These are phyloP conservation scores for Falco rusticolus DNA, from an alignment of 2,797 vertebrate species.

Conservation along the genomic window DNA sequence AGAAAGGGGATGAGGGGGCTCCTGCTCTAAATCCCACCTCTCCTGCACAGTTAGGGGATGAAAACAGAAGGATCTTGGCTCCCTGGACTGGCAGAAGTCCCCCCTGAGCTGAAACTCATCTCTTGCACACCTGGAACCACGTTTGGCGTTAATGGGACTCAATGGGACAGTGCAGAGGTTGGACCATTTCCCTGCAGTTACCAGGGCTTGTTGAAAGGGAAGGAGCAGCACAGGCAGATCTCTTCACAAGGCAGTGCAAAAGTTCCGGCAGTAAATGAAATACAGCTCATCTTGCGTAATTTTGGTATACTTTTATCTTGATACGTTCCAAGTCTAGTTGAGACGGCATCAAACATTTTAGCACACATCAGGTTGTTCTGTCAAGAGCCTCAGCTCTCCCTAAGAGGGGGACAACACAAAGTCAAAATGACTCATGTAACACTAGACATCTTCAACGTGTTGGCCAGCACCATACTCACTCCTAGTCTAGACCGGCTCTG, in stretches of 20 bases:
- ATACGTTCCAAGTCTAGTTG: neutral
- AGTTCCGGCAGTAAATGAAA: neutral
- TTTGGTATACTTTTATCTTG: neutral
- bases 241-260: rapidly evolving
- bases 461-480: neutral
- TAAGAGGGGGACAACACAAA: neutral
- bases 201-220: neutral
- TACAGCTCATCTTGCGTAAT: neutral
- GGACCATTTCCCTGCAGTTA: neutral
- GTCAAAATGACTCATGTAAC: neutral
- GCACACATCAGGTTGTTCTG: neutral
- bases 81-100: neutral
- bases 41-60: neutral
- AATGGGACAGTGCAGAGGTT: rapidly evolving
- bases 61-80: neutral
- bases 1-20: neutral
- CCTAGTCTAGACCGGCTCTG: neutral
- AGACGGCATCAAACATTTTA: neutral
- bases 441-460: neutral
- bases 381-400: neutral
- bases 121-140: neutral
- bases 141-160: too few relatives aligned
- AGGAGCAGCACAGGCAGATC: neutral
- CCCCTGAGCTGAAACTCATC: neutral
- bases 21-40: neutral